Conservation (phyloP, 1,140 invertebrate species). For the Drosophila sucinea region DNA sequence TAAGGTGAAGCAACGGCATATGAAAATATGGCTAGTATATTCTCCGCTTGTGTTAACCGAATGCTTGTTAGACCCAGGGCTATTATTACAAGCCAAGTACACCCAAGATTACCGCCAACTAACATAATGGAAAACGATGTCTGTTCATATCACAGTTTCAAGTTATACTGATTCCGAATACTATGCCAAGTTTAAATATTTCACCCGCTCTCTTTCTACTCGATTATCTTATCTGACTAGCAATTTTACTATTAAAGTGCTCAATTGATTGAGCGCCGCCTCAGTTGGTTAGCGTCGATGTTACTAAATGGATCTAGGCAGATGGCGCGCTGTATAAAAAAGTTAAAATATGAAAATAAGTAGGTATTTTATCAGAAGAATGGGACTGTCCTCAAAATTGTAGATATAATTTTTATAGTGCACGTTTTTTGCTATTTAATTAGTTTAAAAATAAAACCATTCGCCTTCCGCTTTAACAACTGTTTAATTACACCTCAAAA, state of each 20-base stretch:
- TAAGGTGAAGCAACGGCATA: slow-evolving; percentile 36
- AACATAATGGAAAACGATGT: slow-evolving; percentile 19
- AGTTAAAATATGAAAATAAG: slow-evolving; percentile 3
- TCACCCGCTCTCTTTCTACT: not conserved
- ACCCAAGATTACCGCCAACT: slow-evolving; percentile 13
- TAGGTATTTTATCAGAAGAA: no score
- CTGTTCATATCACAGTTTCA: slow-evolving; percentile 48
- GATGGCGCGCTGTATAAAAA: not conserved
- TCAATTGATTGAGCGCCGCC: no score
- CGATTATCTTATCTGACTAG: not conserved
- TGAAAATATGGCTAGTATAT: slow-evolving; percentile 60
- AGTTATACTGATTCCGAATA: slow-evolving; percentile 14
- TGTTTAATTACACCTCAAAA: no score
- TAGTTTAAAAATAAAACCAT: no score
- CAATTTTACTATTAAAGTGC: not conserved
- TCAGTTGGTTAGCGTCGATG: not conserved
- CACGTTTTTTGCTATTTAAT: no score
- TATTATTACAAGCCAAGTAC: not conserved
- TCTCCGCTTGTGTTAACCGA: slow-evolving; percentile 27
- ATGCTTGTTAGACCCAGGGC: not conserved
- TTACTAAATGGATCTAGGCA: not conserved
- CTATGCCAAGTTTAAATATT: not conserved
- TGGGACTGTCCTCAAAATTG: no score
- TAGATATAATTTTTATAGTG: no score
- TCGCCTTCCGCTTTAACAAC: no score